These are phyloP conservation scores for Bellardia bayeri DNA, from an alignment of 2,888 invertebrate genomes.

Conservation along the genomic window DNA sequence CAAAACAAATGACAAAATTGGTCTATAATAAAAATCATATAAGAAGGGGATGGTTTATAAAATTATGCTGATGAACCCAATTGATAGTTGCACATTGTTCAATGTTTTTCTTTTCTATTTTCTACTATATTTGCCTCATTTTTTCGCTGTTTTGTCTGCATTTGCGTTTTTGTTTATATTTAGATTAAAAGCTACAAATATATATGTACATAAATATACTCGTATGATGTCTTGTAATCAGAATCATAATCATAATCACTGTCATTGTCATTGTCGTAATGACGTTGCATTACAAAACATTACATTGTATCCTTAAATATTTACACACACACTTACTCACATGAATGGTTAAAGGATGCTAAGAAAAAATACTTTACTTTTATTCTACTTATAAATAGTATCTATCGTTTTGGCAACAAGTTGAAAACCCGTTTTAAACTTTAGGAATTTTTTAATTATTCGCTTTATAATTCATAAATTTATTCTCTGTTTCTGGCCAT, in stretches of 20 bases:
- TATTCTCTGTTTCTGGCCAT: too few species aligned
- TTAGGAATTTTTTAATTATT: too few species aligned
- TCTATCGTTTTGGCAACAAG: too few species aligned
- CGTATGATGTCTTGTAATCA: conserved; percentile 55
- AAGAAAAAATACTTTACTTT: background rate
- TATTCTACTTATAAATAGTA: background rate
- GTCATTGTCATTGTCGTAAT: conserved; percentile 58
- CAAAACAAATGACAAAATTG: conserved; percentile 21
- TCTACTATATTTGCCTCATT: conserved; percentile 38
- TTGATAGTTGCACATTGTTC: conserved; percentile 60
- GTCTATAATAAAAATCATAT: conserved; percentile 4
- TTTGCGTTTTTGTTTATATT: conserved; percentile 67
- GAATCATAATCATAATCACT: conserved; percentile 52
- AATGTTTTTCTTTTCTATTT: conserved; percentile 25
- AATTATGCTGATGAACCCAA: conserved; percentile 58
- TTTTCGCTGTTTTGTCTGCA: conserved; percentile 56
- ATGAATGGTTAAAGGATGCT: background rate
- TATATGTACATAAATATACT: conserved; percentile 4
- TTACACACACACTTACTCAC: too few species aligned
- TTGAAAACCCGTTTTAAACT: too few species aligned
- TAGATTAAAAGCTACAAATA: conserved; percentile 63
- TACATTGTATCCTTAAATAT: conserved; percentile 48
- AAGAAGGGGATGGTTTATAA: conserved; percentile 30
- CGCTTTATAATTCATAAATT: too few species aligned
- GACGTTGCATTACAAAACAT: conserved; percentile 52